Evolutionary conservation across 2,113 vertebrate species (phyloP).

Genomic region (Myocastor coypus): DNA sequence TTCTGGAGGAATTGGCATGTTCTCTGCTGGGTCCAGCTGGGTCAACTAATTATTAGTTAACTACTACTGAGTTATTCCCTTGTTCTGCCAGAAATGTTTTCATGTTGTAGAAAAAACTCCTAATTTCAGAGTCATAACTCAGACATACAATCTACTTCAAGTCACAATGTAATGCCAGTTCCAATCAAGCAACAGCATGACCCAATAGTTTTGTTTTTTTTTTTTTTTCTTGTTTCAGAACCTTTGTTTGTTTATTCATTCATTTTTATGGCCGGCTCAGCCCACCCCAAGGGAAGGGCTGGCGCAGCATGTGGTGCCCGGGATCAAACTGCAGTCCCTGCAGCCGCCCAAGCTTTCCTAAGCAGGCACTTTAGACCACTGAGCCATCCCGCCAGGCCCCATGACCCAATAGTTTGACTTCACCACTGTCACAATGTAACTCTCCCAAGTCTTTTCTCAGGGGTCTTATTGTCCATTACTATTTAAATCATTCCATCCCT

Average conservation of each 20-base stretch:
- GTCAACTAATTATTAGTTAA: constrained; percentile 18
- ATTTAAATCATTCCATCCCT: neutral
- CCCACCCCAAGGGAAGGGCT: too few species aligned
- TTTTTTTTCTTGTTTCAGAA: too few species aligned
- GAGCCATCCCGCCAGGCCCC: too few species aligned
- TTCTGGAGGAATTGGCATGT: constrained; percentile 5
- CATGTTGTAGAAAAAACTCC: constrained; percentile 38
- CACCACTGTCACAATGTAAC: neutral
- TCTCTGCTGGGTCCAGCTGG: neutral
- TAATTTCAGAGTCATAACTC: constrained; percentile 38
- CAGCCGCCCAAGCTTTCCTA: too few species aligned
- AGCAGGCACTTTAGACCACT: too few species aligned
- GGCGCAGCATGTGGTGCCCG: too few species aligned
- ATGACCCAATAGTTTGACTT: neutral
- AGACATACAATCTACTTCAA: neutral
- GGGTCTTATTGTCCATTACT: neutral
- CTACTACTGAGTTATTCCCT: constrained; percentile 20
- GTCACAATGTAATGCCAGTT: neutral
- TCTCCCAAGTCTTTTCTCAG: neutral
- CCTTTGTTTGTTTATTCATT: too few species aligned
- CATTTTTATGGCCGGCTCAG: too few species aligned
- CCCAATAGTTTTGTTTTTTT: neutral
- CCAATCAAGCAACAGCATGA: neutral
- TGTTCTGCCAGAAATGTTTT: constrained; percentile 48
- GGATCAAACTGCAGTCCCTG: too few species aligned